phyloP scores from a whole-genome alignment of 2,113 vertebrate genomes.

The Istiophorus platypterus region DNA sequence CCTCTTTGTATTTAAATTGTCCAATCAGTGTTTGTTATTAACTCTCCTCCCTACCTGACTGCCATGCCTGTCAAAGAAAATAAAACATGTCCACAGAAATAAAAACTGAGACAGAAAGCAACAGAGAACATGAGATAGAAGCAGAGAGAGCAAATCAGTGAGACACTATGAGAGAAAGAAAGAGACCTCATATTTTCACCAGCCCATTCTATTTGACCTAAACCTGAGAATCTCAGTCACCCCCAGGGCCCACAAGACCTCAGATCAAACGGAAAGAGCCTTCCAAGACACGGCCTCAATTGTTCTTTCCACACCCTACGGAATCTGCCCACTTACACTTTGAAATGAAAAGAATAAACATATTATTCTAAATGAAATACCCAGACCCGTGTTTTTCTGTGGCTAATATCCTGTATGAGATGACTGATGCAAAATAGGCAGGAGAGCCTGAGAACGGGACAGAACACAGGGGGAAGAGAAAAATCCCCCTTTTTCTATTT shows the following conservation, averaged over 20 bases:
- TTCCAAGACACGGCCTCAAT: constrained; percentile 66
- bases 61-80: constrained; percentile 10
- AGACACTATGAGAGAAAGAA: constrained; percentile 35
- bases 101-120: constrained; percentile 47
- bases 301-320: constrained; percentile 72
- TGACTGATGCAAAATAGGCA: constrained; percentile 80
- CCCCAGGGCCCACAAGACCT: constrained; percentile 63
- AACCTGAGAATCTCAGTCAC: constrained; percentile 69
- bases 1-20: constrained; percentile 9
- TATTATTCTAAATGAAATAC: constrained; percentile 81
- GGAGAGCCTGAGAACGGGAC: constrained; percentile 82
- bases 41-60: constrained; percentile 22
- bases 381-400: constrained; percentile 75
- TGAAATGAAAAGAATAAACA: constrained; percentile 80
- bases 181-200: constrained; percentile 58
- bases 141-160: constrained; percentile 37
- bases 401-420: constrained; percentile 82
- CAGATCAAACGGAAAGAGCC: constrained; percentile 69
- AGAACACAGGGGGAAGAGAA: constrained; percentile 71
- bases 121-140: constrained; percentile 47
- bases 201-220: constrained; percentile 69
- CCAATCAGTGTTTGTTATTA: constrained; percentile 14
- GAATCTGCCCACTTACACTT: constrained; percentile 70
- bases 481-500: constrained; percentile 81
- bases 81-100: constrained; percentile 29